These are phyloP conservation scores for Callionymus lyra DNA, from an alignment of 2,113 vertebrate genomes.

Conservation along the genomic window DNA sequence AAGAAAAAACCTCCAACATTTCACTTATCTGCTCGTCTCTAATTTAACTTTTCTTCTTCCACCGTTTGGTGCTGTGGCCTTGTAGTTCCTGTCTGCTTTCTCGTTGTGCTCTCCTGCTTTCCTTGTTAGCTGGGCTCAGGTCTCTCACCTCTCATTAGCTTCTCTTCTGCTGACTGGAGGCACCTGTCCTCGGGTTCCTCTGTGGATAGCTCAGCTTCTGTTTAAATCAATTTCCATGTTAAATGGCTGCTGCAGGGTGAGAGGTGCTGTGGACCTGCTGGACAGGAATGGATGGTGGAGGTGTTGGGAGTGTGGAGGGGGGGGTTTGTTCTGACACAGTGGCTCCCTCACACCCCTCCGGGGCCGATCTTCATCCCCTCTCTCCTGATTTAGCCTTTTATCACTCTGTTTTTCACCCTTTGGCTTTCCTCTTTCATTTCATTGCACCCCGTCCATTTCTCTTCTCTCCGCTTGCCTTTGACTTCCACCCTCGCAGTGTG, in stretches of 20 bases:
- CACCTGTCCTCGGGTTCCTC: slow-evolving; percentile 57
- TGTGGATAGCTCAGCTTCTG: slow-evolving; percentile 47
- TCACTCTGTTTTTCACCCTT: slow-evolving; percentile 43
- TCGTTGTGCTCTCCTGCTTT: slow-evolving; percentile 29
- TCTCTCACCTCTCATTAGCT: slow-evolving; percentile 64
- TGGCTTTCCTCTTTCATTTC: slow-evolving; percentile 44
- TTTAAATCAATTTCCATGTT: slow-evolving; percentile 70
- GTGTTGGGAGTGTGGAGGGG: slow-evolving; percentile 7
- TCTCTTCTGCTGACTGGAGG: slow-evolving; percentile 55
- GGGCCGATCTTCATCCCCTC: slow-evolving; percentile 34
- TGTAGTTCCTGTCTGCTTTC: slow-evolving; percentile 24
- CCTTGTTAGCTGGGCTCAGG: slow-evolving; percentile 51
- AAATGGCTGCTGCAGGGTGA: slow-evolving; percentile 51
- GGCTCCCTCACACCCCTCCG: slow-evolving; percentile 42
- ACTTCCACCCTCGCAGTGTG: slow-evolving; percentile 38
- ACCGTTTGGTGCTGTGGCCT: slow-evolving; percentile 1
- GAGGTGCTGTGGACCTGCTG: slow-evolving; percentile 7
- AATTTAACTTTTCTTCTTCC: slow-evolving; percentile 21
- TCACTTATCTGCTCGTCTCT: slow-evolving; percentile 5
- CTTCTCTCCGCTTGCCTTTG: slow-evolving; percentile 22
- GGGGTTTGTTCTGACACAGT: slow-evolving; percentile 37
- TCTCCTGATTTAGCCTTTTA: slow-evolving; percentile 40
- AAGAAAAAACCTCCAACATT: slow-evolving; percentile 29
- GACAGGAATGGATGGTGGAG: slow-evolving; percentile 5
- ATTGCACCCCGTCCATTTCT: slow-evolving; percentile 19